Evolutionary conservation across 2,113 vertebrate genomes (phyloP), one percentile per base, ranked within the genome.

Genomic region (Anguilla rostrata): DNA sequence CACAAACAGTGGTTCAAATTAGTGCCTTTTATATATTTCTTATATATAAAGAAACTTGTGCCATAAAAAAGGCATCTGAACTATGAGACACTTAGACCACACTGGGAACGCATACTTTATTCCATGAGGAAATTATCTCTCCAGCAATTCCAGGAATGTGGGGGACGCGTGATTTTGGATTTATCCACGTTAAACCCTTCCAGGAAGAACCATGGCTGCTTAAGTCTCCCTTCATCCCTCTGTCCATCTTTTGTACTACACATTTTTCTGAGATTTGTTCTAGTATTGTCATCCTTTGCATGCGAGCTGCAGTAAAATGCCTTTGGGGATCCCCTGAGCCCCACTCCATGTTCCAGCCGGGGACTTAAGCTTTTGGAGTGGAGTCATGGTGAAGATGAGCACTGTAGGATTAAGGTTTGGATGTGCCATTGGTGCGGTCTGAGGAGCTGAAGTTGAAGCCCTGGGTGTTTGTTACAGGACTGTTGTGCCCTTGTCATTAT

Each of bases 111-210:
- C 83, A 78, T 57, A 8, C 82, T 56, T 56, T 60, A 92, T 88
- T 88, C 92, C 90, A 88, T 53, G 87, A 89, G 85, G 90, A 90
- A 92, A 90, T 92, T 91, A 93, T 94, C 89, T 91, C 85, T 88
- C 87, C 88, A 87, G 90, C 88, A 91, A 87, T 87, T 90, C 82
- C 78, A 92, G 90, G 89, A 93, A 94, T 93, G 92, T 90, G 86
- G 89, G 90, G 88, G 89, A 90, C 87, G 84, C 88, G 78, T 84
- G 88, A 79, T 84, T 83, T 82, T 90, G 71, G 39, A 92, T 89
- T 87, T 84, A 84, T 83, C 90, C 53, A 90, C 86, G 85, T 85
- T 85, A 75, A 46, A 22, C 86, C 89, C 86, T 85, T 87, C 88
- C 89, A 75, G 12, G 60, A 82, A 78, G 84, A 84, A 89, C 87